phyloP scores from a whole-genome alignment of 2,797 vertebrate species.

The Oreortyx pictus region DNA sequence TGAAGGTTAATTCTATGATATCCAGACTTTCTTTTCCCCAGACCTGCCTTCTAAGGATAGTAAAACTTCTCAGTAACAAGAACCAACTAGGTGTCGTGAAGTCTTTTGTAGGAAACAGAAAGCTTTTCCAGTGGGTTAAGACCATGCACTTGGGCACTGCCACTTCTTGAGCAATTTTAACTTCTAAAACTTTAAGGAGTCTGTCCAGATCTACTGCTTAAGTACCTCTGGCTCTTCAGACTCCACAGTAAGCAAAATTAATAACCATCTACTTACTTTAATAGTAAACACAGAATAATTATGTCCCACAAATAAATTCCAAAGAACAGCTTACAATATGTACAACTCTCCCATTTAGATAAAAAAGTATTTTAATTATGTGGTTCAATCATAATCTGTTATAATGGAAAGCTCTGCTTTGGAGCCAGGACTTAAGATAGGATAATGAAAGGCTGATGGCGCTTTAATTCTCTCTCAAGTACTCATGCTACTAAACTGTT shows the following conservation, averaged over 20 bases:
- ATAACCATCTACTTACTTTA: conserved; percentile 15
- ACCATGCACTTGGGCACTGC: background rate
- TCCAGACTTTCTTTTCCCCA: background rate
- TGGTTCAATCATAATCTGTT: background rate
- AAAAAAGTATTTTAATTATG: conserved; percentile 54
- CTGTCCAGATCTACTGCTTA: background rate
- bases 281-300: conserved; percentile 18
- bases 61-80: background rate
- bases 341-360: conserved; percentile 55
- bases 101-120: background rate
- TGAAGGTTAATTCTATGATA: background rate
- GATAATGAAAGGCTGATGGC: background rate
- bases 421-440: conserved; percentile 49
- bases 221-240: background rate
- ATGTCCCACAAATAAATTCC: conserved; percentile 32
- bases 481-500: conserved; percentile 1
- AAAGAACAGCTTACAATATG: background rate
- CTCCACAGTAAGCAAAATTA: background rate
- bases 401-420: conserved; percentile 25
- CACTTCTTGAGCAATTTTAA: background rate
- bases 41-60: background rate
- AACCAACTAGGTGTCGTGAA: background rate
- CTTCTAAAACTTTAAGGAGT: background rate
- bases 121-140: background rate
- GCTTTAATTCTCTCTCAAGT: conserved; percentile 30